Evolutionary conservation across 2,113 vertebrate species (phyloP), one percentile per base, ranked within the genome.

Genomic region (Merops nubicus): DNA sequence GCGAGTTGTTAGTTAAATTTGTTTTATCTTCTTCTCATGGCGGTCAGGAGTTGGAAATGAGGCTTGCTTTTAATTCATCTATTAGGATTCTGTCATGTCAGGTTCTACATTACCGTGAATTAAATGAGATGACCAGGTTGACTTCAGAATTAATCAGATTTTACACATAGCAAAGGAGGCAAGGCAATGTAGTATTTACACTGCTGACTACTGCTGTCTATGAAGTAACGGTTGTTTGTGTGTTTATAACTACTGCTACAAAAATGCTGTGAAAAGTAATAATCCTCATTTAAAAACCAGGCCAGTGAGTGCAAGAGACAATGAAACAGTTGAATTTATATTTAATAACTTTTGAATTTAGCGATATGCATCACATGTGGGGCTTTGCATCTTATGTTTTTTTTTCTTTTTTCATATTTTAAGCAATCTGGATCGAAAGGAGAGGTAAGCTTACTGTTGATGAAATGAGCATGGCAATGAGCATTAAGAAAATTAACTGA

Each of bases 381-480:
- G 93, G 69, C 88, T 94, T 96, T 97, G 91, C 88, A 94, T 97
- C 96, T 97, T 97, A 97, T 91, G 33, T 51, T 90, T 97, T 93
- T 95, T 90, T 93, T 91, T 97, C 97, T 95, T 95, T 95, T 79
- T 97, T 97, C 96, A 96, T 96, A 94, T 98, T 96, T 97, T 97
- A 98, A 98, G 98, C 98, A 98, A 96, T 98, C 98, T 98, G 96
- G 98, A 98, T 91, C 94, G 98, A 98, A 98, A 98, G 93, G 98
- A 99, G 97, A 98, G 98, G 98, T 99, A 98, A 98, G 98, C 74
- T 89, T 73, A 75, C 94, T 93, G 69, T 88, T 92, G n/a, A 89
- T 82, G 70, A 91, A 95, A 92, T 94, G 65, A 97, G 83, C 96
- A 97, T 97, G 93, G 47, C 85, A 89, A 95, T 95, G 47, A 91